Conservation (phyloP, 2,888 invertebrate species). For the Minunthozetes semirufus region DNA sequence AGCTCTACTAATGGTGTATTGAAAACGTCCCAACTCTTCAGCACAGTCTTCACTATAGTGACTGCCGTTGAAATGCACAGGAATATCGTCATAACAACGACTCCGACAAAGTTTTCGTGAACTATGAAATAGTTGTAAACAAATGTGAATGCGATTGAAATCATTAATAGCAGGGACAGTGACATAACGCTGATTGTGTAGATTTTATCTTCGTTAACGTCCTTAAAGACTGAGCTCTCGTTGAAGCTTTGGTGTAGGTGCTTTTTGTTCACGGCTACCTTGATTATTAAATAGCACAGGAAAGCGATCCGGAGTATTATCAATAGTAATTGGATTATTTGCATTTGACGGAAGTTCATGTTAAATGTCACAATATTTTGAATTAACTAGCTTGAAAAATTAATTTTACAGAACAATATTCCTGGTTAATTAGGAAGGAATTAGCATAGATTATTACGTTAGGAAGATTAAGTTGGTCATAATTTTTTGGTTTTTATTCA, state of each 20-base stretch:
- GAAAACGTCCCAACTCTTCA: background rate
- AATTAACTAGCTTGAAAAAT: too few relatives aligned
- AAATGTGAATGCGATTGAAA: slow-evolving; percentile 21
- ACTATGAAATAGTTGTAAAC: slow-evolving; percentile 33
- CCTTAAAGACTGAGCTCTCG: background rate
- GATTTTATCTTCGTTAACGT: background rate
- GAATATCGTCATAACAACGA: slow-evolving; percentile 20
- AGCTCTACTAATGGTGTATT: background rate
- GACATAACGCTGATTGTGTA: slow-evolving; percentile 25
- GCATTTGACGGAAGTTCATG: background rate
- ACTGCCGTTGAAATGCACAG: background rate
- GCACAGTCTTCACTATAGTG: background rate
- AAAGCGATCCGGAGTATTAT: background rate
- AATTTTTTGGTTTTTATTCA: too few relatives aligned
- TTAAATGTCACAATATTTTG: background rate
- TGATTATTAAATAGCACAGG: background rate
- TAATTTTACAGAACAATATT: too few relatives aligned
- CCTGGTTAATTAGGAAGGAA: too few relatives aligned
- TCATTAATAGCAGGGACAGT: slow-evolving; percentile 11
- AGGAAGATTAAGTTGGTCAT: too few relatives aligned
- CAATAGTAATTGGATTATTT: background rate
- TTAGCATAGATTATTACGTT: too few relatives aligned
- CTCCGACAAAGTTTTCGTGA: slow-evolving; percentile 25
- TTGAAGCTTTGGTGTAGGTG: background rate
- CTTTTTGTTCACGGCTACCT: background rate